Conservation (phyloP, 2,797 vertebrate species). For the Pygocentrus nattereri region DNA sequence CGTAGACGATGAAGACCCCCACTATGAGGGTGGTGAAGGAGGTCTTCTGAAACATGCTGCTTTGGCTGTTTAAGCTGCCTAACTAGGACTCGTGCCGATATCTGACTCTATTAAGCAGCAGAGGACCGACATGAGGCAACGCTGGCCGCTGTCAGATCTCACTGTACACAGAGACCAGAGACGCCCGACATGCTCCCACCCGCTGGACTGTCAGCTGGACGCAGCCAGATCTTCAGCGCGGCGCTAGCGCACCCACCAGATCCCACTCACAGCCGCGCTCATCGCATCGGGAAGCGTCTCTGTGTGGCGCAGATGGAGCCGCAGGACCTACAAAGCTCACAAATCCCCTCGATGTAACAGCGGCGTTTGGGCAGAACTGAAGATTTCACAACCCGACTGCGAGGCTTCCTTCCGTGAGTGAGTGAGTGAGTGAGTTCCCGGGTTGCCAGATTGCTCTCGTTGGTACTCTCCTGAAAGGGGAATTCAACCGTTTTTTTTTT, state of each 20-base stretch:
- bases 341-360: background rate
- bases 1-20: slow-evolving; percentile 93
- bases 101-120: background rate
- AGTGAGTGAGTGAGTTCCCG: slow-evolving; percentile 35
- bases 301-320: background rate
- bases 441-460: slow-evolving; percentile 42
- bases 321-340: background rate
- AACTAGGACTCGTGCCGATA: background rate
- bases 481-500: too few relatives aligned
- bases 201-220: background rate
- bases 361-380: background rate
- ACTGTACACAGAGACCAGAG: background rate
- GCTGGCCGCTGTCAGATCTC: background rate
- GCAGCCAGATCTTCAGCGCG: background rate
- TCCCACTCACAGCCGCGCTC: background rate
- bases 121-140: background rate
- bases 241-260: background rate
- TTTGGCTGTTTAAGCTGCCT: slow-evolving; percentile 19
- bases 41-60: slow-evolving; percentile 81
- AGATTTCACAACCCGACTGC: slow-evolving; percentile 19
- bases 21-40: slow-evolving; percentile 93
- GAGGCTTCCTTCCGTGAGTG: slow-evolving; percentile 34
- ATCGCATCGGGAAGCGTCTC: background rate
- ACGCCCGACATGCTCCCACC: background rate
- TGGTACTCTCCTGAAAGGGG: too few relatives aligned